Evolutionary conservation across 2,888 invertebrate genomes (phyloP).

Genomic region (Podotricha telesiphe): DNA sequence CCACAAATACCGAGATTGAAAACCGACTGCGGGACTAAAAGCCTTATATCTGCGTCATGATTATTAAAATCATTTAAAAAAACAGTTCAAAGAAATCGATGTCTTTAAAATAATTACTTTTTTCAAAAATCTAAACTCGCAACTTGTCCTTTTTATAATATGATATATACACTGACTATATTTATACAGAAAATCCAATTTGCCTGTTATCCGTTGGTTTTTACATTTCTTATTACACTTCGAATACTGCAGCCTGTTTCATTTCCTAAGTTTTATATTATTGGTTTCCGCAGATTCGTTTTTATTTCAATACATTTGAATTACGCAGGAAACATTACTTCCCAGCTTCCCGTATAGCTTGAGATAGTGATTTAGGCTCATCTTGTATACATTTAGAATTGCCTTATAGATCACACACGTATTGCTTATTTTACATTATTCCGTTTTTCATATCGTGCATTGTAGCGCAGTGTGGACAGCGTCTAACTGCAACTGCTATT

Average conservation of each 20-base stretch:
- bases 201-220: conserved; percentile 26
- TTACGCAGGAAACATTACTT: conserved; percentile 32
- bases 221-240: conserved; percentile 28
- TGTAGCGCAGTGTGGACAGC: no score
- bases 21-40: no score
- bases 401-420: neutral
- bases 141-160: conserved; percentile 6
- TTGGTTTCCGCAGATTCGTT: conserved; percentile 27
- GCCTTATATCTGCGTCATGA: neutral
- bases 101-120: neutral
- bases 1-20: no score
- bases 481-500: no score
- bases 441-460: no score
- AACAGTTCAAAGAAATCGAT: no score
- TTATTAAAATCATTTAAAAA: neutral
- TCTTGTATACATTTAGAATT: conserved; percentile 3
- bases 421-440: no score
- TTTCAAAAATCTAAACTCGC: neutral
- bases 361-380: conserved; percentile 5
- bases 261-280: conserved; percentile 32
- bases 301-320: conserved; percentile 29
- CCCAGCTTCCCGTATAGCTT: conserved; percentile 23
- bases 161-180: neutral
- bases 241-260: conserved; percentile 25
- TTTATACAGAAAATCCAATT: conserved; percentile 24